A percentile compares a stretch with the other conserved stretches of the same genome.
phyloP scores from a whole-genome alignment of 2,113 vertebrate species.

The Seriola quinqueradiata region DNA sequence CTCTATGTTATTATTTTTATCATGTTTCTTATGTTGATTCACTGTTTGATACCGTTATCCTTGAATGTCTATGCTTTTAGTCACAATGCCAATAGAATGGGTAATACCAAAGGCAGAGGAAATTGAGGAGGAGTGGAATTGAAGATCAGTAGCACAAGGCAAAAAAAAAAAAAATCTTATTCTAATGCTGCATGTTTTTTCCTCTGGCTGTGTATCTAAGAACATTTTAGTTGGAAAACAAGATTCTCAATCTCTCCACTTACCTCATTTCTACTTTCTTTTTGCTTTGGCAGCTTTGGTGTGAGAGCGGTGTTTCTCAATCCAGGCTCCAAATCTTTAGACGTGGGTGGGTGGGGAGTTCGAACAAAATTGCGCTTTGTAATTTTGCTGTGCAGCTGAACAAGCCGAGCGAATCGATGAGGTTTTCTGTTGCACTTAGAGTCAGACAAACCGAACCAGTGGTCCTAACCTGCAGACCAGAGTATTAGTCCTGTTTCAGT shows the following conservation, averaged over 20 bases:
- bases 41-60: conserved; percentile 57
- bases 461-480: conserved; percentile 20
- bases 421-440: conserved; percentile 22
- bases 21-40: conserved; percentile 63
- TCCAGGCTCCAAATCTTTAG: neutral
- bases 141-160: conserved; percentile 37
- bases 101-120: conserved; percentile 54
- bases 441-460: conserved; percentile 17
- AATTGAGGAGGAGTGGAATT: conserved; percentile 54
- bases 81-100: conserved; percentile 43
- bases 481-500: neutral
- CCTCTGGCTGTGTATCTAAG: conserved; percentile 42
- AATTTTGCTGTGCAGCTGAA: conserved; percentile 46
- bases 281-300: conserved; percentile 22
- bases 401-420: conserved; percentile 40
- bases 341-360: neutral
- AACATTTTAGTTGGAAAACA: conserved; percentile 49
- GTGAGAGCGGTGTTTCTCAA: conserved; percentile 15
- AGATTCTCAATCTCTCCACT: conserved; percentile 18
- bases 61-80: conserved; percentile 54
- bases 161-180: neutral
- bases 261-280: conserved; percentile 27
- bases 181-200: neutral
- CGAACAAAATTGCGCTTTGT: conserved; percentile 15
- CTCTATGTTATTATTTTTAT: conserved; percentile 46